Conservation (phyloP, 2,797 vertebrate genomes). For the Hydrophis major region DNA sequence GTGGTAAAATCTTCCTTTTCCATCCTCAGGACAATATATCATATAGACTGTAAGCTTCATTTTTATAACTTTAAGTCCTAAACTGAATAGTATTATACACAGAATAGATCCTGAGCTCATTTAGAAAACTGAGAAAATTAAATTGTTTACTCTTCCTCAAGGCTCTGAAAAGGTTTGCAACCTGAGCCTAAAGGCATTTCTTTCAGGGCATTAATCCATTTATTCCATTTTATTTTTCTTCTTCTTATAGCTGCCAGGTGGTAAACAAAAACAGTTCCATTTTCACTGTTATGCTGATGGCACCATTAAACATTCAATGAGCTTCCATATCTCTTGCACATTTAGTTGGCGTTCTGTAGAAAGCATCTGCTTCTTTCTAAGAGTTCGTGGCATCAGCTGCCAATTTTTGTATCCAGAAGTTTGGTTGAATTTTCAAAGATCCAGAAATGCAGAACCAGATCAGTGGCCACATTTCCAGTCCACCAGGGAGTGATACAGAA, state of each 20-base stretch:
- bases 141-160: background rate
- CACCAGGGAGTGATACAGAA: background rate
- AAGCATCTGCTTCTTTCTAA: background rate
- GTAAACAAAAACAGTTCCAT: background rate
- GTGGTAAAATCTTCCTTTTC: background rate
- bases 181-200: background rate
- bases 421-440: background rate
- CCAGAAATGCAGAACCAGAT: background rate
- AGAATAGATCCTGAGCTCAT: background rate
- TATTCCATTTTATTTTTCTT: background rate
- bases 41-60: background rate
- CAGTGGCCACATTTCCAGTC: background rate
- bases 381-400: background rate
- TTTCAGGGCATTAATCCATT: conserved; percentile 11
- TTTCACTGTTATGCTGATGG: background rate
- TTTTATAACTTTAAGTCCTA: background rate
- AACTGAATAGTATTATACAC: conserved; percentile 4
- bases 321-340: background rate
- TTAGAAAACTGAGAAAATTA: background rate
- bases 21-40: background rate
- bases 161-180: background rate
- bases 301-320: background rate
- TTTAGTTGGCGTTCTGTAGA: background rate
- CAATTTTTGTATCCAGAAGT: background rate
- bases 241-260: background rate